Evolutionary conservation across 2,888 invertebrate genomes (phyloP).

Genomic region (Tigriopus californicus): DNA sequence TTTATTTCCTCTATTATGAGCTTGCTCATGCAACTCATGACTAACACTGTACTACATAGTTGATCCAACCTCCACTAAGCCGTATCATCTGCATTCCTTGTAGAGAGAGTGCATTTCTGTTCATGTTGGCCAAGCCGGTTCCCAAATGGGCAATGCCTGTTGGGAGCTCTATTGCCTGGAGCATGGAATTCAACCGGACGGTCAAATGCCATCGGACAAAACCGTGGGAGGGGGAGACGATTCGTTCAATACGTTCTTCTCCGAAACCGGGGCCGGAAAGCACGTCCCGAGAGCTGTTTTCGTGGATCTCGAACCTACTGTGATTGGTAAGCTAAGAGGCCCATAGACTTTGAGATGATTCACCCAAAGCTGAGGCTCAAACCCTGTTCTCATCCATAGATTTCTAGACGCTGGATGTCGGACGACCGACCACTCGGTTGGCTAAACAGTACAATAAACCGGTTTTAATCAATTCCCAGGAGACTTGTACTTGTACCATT

Average conservation of each 20-base stretch:
- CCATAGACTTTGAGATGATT: no score
- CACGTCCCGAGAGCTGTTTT: constrained; percentile 41
- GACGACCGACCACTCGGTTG: no score
- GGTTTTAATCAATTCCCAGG: no score
- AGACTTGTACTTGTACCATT: no score
- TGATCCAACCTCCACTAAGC: no score
- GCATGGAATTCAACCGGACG: constrained; percentile 21
- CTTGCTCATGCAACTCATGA: no score
- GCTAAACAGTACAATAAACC: no score
- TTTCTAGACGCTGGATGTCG: no score
- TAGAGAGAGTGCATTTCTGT: constrained; percentile 24
- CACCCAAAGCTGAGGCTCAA: no score
- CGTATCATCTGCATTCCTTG: background rate
- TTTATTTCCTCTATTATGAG: no score
- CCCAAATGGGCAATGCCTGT: constrained; percentile 21
- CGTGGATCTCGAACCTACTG: constrained; percentile 43
- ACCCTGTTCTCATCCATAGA: no score
- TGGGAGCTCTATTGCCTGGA: constrained; percentile 22
- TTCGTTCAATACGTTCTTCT: constrained; percentile 58
- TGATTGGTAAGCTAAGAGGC: constrained; percentile 32
- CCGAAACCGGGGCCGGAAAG: constrained; percentile 40
- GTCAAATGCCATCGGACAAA: constrained; percentile 43
- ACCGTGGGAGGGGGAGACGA: constrained; percentile 71
- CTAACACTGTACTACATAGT: no score
- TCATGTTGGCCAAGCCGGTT: constrained; percentile 24